These are phyloP conservation scores for Burhinus bistriatus DNA, from an alignment of 2,113 vertebrate genomes.

Conservation along the genomic window DNA sequence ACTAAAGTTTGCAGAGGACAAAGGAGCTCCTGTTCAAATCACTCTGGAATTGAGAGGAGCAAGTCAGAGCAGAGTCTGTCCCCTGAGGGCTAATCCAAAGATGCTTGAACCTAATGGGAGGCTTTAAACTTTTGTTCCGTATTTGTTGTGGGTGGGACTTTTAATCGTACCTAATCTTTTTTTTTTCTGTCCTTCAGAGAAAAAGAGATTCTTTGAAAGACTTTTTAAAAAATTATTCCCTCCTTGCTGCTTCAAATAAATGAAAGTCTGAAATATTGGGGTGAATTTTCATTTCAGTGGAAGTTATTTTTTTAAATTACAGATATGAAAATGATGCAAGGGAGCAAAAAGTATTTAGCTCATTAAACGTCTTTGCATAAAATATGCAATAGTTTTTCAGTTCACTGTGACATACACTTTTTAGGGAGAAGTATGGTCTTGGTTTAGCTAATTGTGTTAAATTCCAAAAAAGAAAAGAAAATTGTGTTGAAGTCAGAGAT, in stretches of 20 bases:
- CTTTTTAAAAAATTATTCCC: neutral
- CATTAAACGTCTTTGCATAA: neutral
- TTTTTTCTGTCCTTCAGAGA: neutral
- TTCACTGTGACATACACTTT: neutral
- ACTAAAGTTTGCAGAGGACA: neutral
- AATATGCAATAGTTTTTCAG: neutral
- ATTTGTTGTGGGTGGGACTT: neutral
- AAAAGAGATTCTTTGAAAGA: neutral
- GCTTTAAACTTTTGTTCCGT: neutral
- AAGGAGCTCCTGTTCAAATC: neutral
- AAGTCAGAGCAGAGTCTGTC: neutral
- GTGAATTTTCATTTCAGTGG: neutral
- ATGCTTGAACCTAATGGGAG: neutral
- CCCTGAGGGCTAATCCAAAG: neutral
- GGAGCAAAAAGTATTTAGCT: neutral
- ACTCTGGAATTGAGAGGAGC: neutral
- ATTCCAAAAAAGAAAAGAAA: neutral
- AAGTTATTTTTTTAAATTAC: neutral
- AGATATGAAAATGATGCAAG: neutral
- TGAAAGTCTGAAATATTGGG: neutral
- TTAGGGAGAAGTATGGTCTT: neutral
- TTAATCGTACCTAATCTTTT: neutral
- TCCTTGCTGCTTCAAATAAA: neutral
- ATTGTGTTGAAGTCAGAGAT: neutral
- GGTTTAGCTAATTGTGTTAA: neutral